phyloP scores from a whole-genome alignment of 2,797 vertebrate genomes.

The Margarornis squamiger region DNA sequence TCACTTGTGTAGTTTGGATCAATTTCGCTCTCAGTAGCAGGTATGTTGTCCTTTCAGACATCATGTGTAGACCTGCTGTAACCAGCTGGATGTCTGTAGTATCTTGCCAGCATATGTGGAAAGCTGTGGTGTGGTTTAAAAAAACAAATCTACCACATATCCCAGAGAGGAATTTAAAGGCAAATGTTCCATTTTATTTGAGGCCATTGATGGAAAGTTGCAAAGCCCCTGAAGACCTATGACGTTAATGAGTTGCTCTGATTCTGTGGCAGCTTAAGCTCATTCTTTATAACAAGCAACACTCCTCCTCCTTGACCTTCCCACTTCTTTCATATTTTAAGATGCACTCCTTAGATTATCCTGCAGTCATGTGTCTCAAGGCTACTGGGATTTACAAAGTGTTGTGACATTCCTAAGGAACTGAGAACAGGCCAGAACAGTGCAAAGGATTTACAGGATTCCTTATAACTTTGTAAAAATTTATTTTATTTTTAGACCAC shows the following conservation, averaged over 20 bases:
- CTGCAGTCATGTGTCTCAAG: background rate
- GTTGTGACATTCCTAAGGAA: background rate
- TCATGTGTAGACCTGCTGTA: fast-evolving
- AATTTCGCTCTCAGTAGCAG: background rate
- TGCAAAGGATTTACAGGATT: background rate
- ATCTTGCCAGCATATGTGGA: background rate
- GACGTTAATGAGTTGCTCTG: background rate
- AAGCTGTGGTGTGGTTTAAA: background rate
- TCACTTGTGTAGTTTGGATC: background rate
- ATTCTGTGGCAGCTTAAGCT: background rate
- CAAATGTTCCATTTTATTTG: background rate
- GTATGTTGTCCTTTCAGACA: background rate
- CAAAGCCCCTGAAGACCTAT: background rate
- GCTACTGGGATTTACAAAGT: background rate
- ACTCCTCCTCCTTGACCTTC: background rate
- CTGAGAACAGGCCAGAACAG: fast-evolving
- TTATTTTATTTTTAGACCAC: conserved; percentile 63
- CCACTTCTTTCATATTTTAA: background rate
- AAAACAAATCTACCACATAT: background rate
- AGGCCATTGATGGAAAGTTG: background rate
- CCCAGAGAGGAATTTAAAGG: background rate
- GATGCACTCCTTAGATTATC: background rate
- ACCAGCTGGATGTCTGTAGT: background rate
- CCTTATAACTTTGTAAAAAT: background rate
- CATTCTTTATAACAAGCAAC: background rate